A percentile compares a stretch with the other conserved stretches of the same genome.
These are phyloP conservation scores for Ammodramus savannarum DNA, from an alignment of 2,113 vertebrate species.

Conservation along the genomic window DNA sequence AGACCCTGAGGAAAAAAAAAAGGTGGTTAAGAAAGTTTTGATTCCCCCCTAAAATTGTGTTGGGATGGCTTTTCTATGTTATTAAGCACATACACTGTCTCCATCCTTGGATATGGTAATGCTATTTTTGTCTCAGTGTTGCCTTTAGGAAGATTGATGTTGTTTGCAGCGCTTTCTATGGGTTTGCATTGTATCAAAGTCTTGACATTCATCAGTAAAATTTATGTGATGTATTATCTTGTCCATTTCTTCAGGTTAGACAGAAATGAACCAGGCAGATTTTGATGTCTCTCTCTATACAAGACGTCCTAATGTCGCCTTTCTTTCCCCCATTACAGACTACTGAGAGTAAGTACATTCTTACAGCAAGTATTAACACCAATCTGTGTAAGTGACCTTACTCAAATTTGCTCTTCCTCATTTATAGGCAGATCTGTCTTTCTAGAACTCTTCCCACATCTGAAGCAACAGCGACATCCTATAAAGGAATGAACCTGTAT, in stretches of 20 bases:
- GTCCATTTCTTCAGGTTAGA: not conserved
- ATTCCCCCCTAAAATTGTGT: not conserved
- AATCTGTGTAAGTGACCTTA: not conserved
- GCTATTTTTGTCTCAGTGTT: not conserved
- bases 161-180: slow-evolving; percentile 16
- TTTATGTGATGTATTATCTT: not conserved
- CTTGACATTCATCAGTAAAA: slow-evolving; percentile 13
- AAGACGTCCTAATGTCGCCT: not conserved
- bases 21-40: not conserved
- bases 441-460: not conserved
- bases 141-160: slow-evolving; percentile 12
- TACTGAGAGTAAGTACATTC: not conserved
- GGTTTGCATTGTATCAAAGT: not conserved
- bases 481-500: not conserved
- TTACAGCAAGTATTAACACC: not conserved
- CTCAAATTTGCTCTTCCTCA: not conserved
- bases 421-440: not conserved
- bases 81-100: not conserved
- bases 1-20: not conserved
- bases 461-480: not conserved
- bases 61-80: not conserved
- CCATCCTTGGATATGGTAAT: slow-evolving; percentile 11
- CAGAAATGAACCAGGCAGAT: not conserved
- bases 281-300: not conserved
- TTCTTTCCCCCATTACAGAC: not conserved